Conservation (phyloP, 2,888 invertebrate genomes). For the Ecdyonurus torrentis region DNA sequence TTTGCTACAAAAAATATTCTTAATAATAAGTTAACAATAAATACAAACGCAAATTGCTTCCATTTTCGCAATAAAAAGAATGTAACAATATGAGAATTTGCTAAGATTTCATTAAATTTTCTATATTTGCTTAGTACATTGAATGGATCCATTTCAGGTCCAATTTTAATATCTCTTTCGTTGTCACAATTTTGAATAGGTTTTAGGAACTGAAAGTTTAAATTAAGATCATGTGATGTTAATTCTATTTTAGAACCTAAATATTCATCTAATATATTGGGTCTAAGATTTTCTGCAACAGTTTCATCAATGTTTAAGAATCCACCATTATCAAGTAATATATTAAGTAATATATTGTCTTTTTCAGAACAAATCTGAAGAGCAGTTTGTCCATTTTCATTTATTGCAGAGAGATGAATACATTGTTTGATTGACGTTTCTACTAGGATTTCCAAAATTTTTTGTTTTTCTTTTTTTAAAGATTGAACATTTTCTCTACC, state of each 20-base stretch:
- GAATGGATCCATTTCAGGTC: background rate
- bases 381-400: background rate
- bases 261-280: background rate
- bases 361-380: background rate
- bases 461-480: background rate
- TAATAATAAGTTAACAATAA: background rate
- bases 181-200: background rate
- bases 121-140: background rate
- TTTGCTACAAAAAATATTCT: background rate
- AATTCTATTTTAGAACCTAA: background rate
- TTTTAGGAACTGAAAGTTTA: background rate
- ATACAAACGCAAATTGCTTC: background rate
- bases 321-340: background rate
- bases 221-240: background rate
- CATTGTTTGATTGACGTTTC: background rate
- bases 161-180: background rate
- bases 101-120: background rate
- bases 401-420: background rate
- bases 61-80: background rate
- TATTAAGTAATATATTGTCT: background rate
- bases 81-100: background rate
- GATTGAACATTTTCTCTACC: background rate
- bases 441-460: background rate
- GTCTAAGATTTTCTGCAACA: background rate
- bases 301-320: background rate